Conservation (phyloP, 2,113 vertebrate species). For the Periophthalmus modestus region DNA sequence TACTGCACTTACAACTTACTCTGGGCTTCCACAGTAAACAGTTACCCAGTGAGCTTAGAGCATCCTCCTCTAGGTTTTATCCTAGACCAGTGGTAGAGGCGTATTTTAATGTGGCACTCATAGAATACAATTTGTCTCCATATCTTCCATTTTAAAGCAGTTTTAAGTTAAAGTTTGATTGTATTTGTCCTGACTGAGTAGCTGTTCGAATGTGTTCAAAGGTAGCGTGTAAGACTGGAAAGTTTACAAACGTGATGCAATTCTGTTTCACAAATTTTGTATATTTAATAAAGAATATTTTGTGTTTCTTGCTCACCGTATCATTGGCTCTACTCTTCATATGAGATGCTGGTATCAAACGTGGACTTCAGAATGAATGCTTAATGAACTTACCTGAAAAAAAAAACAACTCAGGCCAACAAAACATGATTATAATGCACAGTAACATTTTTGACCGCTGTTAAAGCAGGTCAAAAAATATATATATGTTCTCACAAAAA, state of each 20-base stretch:
- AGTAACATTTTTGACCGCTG: neutral
- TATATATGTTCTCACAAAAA: neutral
- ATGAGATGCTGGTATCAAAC: constrained; percentile 3
- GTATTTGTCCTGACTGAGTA: constrained; percentile 57
- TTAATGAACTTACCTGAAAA: neutral
- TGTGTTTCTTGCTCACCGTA: constrained; percentile 74
- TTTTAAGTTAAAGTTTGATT: constrained; percentile 57
- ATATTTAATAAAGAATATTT: constrained; percentile 80
- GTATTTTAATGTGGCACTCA: constrained; percentile 42
- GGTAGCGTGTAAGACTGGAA: constrained; percentile 66
- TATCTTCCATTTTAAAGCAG: constrained; percentile 64
- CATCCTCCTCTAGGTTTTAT: constrained; percentile 32
- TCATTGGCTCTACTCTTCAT: constrained; percentile 48
- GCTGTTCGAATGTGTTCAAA: constrained; percentile 61
- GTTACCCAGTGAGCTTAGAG: constrained; percentile 49
- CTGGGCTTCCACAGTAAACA: constrained; percentile 29
- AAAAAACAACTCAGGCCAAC: neutral
- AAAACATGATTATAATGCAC: neutral
- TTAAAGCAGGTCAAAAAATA: neutral
- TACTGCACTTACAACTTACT: constrained; percentile 62
- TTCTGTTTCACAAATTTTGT: constrained; percentile 80
- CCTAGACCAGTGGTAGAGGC: constrained; percentile 43
- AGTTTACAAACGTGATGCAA: constrained; percentile 80
- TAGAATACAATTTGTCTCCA: constrained; percentile 36
- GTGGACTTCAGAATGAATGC: neutral